These are phyloP conservation scores for Sinonovacula constricta DNA, from an alignment of 1,140 invertebrate species.

Conservation along the genomic window DNA sequence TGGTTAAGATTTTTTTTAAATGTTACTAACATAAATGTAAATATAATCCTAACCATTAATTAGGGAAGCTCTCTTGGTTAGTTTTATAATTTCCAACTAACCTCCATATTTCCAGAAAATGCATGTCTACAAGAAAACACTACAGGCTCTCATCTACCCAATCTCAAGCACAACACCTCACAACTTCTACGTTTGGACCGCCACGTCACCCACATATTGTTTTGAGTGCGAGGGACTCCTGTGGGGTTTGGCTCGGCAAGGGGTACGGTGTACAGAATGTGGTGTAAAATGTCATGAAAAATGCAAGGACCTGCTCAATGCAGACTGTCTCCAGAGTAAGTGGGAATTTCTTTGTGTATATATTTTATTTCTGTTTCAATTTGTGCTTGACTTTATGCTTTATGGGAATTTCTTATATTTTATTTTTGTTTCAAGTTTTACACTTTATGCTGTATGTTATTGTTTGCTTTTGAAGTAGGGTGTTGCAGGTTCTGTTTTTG, in stretches of 20 bases:
- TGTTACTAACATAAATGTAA: no score
- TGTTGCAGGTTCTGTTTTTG: no score
- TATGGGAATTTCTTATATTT: no score
- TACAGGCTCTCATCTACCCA: slow-evolving; percentile 97
- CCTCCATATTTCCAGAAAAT: slow-evolving; percentile 98
- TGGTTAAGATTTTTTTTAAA: no score
- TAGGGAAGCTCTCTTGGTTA: no score
- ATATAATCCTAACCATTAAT: no score
- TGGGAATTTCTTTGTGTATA: neutral
- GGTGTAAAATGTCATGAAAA: slow-evolving; percentile 99
- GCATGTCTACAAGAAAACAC: slow-evolving; percentile 99
- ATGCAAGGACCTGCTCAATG: slow-evolving; percentile 99
- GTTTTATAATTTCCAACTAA: no score
- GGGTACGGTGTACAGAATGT: slow-evolving; percentile 98
- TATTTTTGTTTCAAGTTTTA: no score
- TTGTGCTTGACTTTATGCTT: no score
- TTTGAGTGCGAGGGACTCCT: slow-evolving; percentile 99
- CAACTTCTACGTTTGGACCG: slow-evolving; percentile 99
- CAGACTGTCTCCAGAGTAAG: slow-evolving; percentile 99
- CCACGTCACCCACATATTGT: slow-evolving; percentile 99
- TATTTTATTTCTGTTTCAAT: neutral
- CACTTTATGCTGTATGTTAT: no score
- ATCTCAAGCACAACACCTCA: slow-evolving; percentile 99
- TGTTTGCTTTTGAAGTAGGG: no score
- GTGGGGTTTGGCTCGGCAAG: slow-evolving; percentile 99